Evolutionary conservation across 2,797 vertebrate genomes (phyloP).

Genomic region (Tinamus major): DNA sequence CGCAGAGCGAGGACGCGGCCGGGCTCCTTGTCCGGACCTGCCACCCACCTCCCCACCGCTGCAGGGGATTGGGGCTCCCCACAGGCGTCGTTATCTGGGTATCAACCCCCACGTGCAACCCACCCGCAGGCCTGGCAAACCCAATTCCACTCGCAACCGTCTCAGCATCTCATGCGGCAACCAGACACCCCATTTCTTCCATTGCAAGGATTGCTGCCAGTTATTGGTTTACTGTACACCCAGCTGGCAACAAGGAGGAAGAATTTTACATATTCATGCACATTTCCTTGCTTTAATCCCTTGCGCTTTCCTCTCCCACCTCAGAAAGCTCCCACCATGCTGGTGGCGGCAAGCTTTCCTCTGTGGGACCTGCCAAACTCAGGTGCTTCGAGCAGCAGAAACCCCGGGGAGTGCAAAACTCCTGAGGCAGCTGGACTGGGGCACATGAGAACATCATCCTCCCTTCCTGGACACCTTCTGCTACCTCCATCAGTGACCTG

Average conservation of each 20-base stretch:
- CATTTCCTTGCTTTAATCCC: neutral
- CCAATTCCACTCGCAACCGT: neutral
- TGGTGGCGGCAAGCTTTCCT: neutral
- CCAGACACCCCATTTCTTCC: neutral
- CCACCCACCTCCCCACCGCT: neutral
- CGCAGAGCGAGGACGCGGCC: neutral
- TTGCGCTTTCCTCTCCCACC: accelerated
- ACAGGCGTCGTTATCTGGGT: neutral
- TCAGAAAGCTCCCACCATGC: accelerated
- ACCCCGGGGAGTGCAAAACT: neutral
- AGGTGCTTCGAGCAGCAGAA: neutral
- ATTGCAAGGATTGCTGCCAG: accelerated
- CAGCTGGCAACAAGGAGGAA: neutral
- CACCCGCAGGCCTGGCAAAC: neutral
- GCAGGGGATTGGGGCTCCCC: accelerated
- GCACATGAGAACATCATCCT: neutral
- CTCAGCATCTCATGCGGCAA: accelerated
- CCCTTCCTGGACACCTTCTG: neutral
- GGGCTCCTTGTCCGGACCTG: neutral
- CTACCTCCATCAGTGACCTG: neutral
- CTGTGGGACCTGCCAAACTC: neutral
- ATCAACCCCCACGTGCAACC: accelerated
- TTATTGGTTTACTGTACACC: neutral
- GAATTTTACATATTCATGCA: accelerated
- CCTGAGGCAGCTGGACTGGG: neutral